phyloP scores from a whole-genome alignment of 2,797 vertebrate species.

The Scomberomorus guttatus region DNA sequence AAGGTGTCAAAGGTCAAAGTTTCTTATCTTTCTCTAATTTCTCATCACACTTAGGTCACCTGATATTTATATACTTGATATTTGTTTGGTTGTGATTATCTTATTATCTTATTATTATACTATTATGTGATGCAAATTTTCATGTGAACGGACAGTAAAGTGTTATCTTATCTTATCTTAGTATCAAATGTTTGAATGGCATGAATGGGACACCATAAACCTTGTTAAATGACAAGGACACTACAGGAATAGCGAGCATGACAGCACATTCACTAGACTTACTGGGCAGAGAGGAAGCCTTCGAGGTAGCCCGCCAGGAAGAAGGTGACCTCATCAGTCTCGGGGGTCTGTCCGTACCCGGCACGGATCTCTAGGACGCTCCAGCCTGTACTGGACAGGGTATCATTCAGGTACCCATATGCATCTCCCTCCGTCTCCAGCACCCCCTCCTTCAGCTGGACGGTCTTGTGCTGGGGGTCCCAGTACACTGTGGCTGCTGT shows the following conservation, averaged over 20 bases:
- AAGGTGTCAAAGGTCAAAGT: slow-evolving; percentile 5
- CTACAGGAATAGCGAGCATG: background rate
- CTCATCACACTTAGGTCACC: background rate
- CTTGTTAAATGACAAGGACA: background rate
- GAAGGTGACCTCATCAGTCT: slow-evolving; percentile 88
- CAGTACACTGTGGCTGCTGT: slow-evolving; percentile 90
- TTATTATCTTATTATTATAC: background rate
- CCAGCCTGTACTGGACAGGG: slow-evolving; percentile 89
- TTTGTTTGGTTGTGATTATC: background rate
- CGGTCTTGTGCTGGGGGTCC: slow-evolving; percentile 81
- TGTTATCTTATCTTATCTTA: too few relatives aligned
- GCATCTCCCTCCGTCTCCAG: slow-evolving; percentile 89
- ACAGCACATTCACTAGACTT: slow-evolving; percentile 68
- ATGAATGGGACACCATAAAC: background rate
- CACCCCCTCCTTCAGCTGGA: slow-evolving; percentile 83
- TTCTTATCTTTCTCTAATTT: background rate
- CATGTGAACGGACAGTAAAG: too few relatives aligned
- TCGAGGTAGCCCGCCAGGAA: slow-evolving; percentile 92
- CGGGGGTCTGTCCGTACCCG: slow-evolving; percentile 85
- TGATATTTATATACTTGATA: too few relatives aligned
- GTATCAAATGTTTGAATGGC: background rate
- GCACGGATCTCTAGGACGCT: slow-evolving; percentile 91
- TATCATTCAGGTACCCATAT: slow-evolving; percentile 92
- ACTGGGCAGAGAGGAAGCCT: slow-evolving; percentile 93
- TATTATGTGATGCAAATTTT: too few relatives aligned